These are phyloP conservation scores for Rhabdomys dilectus DNA, from an alignment of 2,113 vertebrate genomes.

Conservation along the genomic window DNA sequence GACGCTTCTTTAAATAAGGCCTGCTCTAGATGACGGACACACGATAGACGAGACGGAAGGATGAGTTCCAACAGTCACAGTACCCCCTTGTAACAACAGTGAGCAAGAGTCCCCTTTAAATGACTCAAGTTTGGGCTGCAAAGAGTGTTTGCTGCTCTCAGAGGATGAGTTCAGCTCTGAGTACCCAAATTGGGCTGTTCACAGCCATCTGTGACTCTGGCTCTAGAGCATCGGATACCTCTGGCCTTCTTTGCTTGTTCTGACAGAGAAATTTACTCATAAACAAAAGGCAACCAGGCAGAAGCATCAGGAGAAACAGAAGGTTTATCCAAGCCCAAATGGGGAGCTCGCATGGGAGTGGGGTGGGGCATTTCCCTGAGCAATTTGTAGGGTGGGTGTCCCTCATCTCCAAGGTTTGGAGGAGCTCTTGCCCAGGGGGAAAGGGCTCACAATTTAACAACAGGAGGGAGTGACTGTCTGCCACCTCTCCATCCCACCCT, in stretches of 20 bases:
- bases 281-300: not conserved
- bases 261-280: not conserved
- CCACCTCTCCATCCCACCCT: not conserved
- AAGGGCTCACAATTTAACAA: not conserved
- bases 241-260: not conserved
- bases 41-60: rapidly evolving
- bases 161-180: not conserved
- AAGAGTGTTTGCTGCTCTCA: not conserved
- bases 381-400: not conserved
- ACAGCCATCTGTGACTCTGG: too few species aligned
- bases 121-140: not conserved
- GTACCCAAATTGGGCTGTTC: not conserved
- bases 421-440: not conserved
- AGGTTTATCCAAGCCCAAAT: not conserved
- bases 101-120: not conserved
- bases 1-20: not conserved
- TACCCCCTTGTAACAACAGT: not conserved
- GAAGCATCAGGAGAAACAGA: not conserved
- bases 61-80: not conserved
- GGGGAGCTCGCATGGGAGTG: not conserved
- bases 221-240: not conserved
- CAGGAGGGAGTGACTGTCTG: not conserved
- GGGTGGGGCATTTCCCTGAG: not conserved
- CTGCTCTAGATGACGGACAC: not conserved
- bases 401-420: not conserved